A percentile compares a stretch with the other conserved stretches of the same genome.
These are phyloP conservation scores for Lagorchestes hirsutus DNA, from an alignment of 2,797 vertebrate species.

Conservation along the genomic window DNA sequence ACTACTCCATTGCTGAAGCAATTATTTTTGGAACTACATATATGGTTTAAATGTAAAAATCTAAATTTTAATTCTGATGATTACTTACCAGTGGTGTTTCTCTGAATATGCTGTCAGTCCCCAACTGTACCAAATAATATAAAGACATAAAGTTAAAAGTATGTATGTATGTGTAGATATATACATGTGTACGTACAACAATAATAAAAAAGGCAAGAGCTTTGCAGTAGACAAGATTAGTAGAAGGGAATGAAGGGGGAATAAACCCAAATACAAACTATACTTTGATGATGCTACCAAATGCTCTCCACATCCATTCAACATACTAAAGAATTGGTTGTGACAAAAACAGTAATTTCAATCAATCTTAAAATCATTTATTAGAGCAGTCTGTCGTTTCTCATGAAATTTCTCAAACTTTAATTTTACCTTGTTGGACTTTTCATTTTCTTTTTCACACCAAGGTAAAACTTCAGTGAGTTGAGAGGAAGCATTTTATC, in stretches of 20 bases:
- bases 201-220: background rate
- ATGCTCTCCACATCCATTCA: background rate
- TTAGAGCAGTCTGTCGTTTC: background rate
- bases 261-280: slow-evolving; percentile 20
- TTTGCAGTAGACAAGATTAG: background rate
- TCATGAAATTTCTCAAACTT: background rate
- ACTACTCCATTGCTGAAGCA: background rate
- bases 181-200: background rate
- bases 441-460: slow-evolving; percentile 95
- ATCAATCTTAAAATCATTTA: background rate
- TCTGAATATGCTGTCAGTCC: slow-evolving; percentile 94
- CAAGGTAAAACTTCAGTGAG: slow-evolving; percentile 93
- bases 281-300: background rate
- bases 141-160: slow-evolving; percentile 38
- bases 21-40: background rate
- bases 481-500: slow-evolving; percentile 91
- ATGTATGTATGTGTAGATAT: no score
- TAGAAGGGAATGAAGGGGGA: background rate
- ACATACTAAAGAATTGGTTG: background rate
- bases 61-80: background rate
- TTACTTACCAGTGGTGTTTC: slow-evolving; percentile 96
- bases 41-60: background rate
- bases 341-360: background rate
- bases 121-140: slow-evolving; percentile 88
- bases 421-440: slow-evolving; percentile 92